Conservation (phyloP, 2,113 vertebrate genomes). For the Saccopteryx bilineata region DNA sequence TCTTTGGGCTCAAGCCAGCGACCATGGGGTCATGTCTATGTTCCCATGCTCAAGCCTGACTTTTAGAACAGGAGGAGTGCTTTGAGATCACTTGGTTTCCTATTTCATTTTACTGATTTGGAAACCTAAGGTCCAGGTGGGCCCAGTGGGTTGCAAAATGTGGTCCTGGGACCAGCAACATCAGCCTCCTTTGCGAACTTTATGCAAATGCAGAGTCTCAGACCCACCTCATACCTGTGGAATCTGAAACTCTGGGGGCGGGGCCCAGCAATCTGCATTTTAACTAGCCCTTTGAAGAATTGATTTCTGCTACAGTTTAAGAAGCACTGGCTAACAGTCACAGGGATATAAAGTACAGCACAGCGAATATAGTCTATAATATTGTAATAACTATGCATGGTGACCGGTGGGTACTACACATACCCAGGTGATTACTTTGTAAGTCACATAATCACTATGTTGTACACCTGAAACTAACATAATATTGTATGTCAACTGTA, state of each 20-base stretch:
- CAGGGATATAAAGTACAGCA: not conserved
- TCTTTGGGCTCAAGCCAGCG: too few relatives aligned
- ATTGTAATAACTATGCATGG: not conserved
- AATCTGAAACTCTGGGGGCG: not conserved
- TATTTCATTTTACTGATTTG: not conserved
- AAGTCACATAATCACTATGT: not conserved
- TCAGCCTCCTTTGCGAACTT: not conserved
- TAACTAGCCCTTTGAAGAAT: not conserved
- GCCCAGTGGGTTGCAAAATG: not conserved
- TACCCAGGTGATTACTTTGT: not conserved
- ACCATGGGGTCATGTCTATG: too few relatives aligned
- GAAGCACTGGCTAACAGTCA: not conserved
- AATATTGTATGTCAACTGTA: not conserved
- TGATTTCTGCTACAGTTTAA: not conserved
- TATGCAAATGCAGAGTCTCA: not conserved
- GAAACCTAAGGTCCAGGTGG: conserved; percentile 1
- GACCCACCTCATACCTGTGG: not conserved
- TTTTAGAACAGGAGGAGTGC: not conserved
- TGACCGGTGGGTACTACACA: not conserved
- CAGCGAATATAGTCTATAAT: too few relatives aligned
- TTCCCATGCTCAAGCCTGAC: not conserved
- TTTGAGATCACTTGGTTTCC: not conserved
- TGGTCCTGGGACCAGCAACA: not conserved
- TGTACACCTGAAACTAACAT: not conserved
- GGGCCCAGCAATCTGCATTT: not conserved